Conservation (phyloP, 2,888 invertebrate genomes). For the Cryptocephalus moraei region DNA sequence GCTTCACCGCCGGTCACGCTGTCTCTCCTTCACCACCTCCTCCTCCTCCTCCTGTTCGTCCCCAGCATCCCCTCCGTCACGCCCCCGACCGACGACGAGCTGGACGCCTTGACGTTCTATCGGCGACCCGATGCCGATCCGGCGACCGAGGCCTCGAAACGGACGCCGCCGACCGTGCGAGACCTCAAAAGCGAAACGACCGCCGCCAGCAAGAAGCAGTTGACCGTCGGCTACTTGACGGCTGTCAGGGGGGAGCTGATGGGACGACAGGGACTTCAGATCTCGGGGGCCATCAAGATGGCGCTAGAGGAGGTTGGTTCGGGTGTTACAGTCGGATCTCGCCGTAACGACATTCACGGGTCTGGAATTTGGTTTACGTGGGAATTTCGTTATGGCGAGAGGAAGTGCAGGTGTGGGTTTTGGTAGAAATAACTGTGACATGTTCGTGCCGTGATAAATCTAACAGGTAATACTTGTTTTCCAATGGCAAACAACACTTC, state of each 20-base stretch:
- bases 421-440: no score
- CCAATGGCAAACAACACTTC: no score
- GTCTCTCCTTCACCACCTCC: conserved; percentile 24
- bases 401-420: no score
- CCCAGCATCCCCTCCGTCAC: not conserved
- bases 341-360: no score
- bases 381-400: no score
- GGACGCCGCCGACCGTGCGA: conserved; percentile 18
- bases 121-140: no score
- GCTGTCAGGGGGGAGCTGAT: conserved; percentile 61
- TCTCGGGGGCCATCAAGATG: conserved; percentile 84
- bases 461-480: no score
- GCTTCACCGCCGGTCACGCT: conserved; percentile 41
- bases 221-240: conserved; percentile 80
- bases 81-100: not conserved
- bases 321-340: no score
- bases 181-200: conserved; percentile 43
- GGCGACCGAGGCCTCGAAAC: not conserved
- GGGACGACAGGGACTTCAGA: conserved; percentile 74
- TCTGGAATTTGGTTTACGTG: no score
- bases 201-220: conserved; percentile 43
- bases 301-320: conserved; percentile 67
- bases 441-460: no score
- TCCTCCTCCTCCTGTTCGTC: not conserved
- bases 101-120: conserved; percentile 2